phyloP scores from a whole-genome alignment of 2,113 vertebrate genomes.

The Pithys albifrons region DNA sequence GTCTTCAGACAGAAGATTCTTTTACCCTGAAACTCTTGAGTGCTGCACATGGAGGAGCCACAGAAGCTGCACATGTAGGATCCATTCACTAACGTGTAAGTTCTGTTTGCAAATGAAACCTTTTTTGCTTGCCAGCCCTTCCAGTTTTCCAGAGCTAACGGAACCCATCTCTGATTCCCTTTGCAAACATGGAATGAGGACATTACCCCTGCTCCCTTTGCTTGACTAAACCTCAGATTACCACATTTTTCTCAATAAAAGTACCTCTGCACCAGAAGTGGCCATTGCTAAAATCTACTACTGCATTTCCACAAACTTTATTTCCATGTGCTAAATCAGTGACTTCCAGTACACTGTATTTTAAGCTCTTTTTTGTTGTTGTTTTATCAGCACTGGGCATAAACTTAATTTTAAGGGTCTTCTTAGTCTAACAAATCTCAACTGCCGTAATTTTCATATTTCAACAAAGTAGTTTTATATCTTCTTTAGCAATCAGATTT shows the following conservation, averaged over 20 bases:
- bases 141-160: neutral
- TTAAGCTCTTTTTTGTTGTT: neutral
- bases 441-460: neutral
- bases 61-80: neutral
- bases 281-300: neutral
- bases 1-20: neutral
- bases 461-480: neutral
- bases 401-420: neutral
- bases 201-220: neutral
- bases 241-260: neutral
- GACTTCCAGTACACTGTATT: neutral
- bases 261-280: neutral
- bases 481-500: neutral
- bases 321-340: neutral
- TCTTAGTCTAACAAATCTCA: neutral
- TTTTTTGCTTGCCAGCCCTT: neutral
- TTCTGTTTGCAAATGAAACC: neutral
- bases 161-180: neutral
- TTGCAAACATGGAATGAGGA: neutral
- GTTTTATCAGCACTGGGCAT: neutral
- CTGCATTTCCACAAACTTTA: neutral
- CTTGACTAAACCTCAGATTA: neutral
- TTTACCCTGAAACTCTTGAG: neutral
- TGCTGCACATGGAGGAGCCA: neutral
- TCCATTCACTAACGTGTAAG: neutral